phyloP scores from a whole-genome alignment of 2,888 invertebrate genomes.

The Mesorhabditis spiculigera region DNA sequence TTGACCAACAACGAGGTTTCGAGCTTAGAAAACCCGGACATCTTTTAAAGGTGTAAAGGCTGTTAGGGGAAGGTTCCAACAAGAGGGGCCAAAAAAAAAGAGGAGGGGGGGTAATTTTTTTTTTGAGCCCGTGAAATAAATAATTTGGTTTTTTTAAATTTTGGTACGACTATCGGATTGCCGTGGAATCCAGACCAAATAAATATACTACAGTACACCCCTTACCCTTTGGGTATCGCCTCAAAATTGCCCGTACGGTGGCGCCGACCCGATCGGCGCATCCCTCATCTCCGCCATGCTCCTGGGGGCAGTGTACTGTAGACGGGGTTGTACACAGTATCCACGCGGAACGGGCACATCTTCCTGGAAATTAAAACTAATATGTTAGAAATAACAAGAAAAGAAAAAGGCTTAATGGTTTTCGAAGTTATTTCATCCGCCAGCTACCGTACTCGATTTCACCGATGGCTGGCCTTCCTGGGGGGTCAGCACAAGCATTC shows the following conservation, averaged over 20 bases:
- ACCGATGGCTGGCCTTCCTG: slow-evolving; percentile 29
- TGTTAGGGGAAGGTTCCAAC: neutral
- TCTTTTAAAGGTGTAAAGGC: no score
- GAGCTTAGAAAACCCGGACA: no score
- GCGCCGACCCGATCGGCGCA: slow-evolving; percentile 29
- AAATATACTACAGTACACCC: no score
- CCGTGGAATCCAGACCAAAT: no score
- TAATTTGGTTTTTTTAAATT: neutral
- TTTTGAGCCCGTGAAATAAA: neutral
- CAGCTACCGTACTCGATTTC: slow-evolving; percentile 30
- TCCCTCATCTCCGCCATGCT: slow-evolving; percentile 32
- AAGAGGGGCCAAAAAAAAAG: neutral
- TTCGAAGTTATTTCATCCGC: no score
- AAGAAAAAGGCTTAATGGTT: no score
- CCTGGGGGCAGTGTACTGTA: slow-evolving; percentile 34
- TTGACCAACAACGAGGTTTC: no score
- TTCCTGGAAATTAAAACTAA: slow-evolving; percentile 13
- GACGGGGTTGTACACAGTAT: slow-evolving; percentile 40
- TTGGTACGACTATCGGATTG: no score
- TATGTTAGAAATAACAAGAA: neutral
- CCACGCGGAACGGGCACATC: slow-evolving; percentile 30
- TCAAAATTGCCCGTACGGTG: slow-evolving; percentile 32
- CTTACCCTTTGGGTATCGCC: slow-evolving; percentile 26
- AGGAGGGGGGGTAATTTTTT: neutral
- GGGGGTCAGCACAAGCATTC: slow-evolving; percentile 34